phyloP scores from a whole-genome alignment of 2,113 vertebrate species.

The Megaceryle torquata region DNA sequence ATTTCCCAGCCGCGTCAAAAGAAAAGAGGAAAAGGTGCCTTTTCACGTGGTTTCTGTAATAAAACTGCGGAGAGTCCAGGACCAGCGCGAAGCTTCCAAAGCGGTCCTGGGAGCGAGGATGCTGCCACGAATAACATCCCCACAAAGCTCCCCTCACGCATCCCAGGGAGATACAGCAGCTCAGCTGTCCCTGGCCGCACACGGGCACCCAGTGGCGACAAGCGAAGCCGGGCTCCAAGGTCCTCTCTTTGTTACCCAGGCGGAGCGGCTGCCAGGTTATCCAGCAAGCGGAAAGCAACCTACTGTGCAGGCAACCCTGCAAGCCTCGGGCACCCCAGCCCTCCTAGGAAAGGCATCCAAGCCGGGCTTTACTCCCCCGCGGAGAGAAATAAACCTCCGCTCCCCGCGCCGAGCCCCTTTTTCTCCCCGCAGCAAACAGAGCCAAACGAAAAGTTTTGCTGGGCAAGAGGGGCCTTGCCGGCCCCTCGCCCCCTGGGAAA shows the following conservation, averaged over 20 bases:
- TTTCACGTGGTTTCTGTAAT: not conserved
- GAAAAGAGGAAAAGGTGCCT: not conserved
- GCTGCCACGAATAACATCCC: not conserved
- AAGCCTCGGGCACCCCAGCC: not conserved
- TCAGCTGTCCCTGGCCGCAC: not conserved
- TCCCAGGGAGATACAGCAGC: not conserved
- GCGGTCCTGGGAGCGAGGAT: not conserved
- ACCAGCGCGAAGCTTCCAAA: not conserved
- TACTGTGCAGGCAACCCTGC: not conserved
- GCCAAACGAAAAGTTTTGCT: not conserved
- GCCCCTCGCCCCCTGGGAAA: not conserved
- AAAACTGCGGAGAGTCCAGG: not conserved
- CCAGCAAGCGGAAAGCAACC: not conserved
- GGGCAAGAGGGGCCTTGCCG: not conserved
- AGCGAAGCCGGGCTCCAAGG: not conserved
- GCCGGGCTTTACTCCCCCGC: not conserved
- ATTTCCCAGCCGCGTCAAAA: not conserved
- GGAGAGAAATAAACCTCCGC: not conserved
- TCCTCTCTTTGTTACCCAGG: not conserved
- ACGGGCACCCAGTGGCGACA: accelerated
- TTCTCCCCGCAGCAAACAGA: not conserved
- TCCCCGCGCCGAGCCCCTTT: not conserved
- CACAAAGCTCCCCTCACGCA: not conserved
- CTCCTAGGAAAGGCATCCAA: not conserved
- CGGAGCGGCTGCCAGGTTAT: not conserved